Evolutionary conservation across 2,113 vertebrate genomes (phyloP), one percentile per base, ranked within the genome.

Genomic region (Eubucco bourcierii): DNA sequence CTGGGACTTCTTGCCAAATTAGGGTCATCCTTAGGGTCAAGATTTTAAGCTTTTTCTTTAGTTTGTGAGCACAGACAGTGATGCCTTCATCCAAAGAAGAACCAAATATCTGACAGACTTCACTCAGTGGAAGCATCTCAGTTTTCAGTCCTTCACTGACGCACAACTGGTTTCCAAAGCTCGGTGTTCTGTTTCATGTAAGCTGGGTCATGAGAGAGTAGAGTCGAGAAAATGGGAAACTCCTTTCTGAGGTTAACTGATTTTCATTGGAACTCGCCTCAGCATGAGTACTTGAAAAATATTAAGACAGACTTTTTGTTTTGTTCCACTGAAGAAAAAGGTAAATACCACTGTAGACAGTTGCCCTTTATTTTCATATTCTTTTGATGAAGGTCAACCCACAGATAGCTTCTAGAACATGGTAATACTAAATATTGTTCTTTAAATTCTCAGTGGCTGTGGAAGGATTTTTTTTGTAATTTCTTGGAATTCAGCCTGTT

Each of bases 311-410:
- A 10, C 46, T 41, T 44, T 14, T 28, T 72, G 44, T 68, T 87
- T 55, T 63, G 3, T 87, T 85, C 31, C 11, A 2, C 27, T 70
- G 31, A 70, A 71, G 67, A 37, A 58, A 65, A 91, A 89, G 55
- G 50, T 87, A 31, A 94, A 90, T 87, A 80, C 7, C 8, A 6
- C 19, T 55, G 28, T 33, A 67, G 84, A 18, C 18, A 44, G 17
- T 37, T 87, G 34, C 21, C 21, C 41, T 79, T 0, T 80, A 80
- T 87, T 87, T 92, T 95, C 59, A 67, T 52, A 33, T 92, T 92
- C 67, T 89, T 96, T 33, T 83, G 41, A 56, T 80, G 89, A 87
- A 95, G 81, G 90, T 89, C 87, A 93, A 14, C 78, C 52, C 31
- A 71, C 46, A 87, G 78, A 82, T 90, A 79, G 56, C 55, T 90